Conservation (phyloP, 1,140 invertebrate genomes). For the Listronotus oregonensis region DNA sequence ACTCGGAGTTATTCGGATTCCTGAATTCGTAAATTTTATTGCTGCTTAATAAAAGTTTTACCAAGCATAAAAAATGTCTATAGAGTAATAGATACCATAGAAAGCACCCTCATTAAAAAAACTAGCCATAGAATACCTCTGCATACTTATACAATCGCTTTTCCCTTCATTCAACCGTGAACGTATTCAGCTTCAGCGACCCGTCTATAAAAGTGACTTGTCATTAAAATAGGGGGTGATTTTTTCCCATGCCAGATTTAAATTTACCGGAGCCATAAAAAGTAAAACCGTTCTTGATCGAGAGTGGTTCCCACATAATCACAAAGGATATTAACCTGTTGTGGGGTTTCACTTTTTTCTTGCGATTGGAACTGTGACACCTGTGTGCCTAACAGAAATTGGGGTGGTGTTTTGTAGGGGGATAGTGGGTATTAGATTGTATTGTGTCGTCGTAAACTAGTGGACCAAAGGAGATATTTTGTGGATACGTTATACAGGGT, state of each 20-base stretch:
- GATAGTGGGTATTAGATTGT: neutral
- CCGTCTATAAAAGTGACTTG: conserved; percentile 17
- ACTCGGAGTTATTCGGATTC: too few relatives aligned
- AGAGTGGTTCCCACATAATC: conserved; percentile 49
- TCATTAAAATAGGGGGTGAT: conserved; percentile 19
- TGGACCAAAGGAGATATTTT: too few relatives aligned
- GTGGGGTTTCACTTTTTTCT: conserved; percentile 39
- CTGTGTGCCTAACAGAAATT: conserved; percentile 30
- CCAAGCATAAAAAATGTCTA: too few relatives aligned
- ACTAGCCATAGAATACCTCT: neutral
- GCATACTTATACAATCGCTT: conserved; percentile 18
- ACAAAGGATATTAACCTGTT: conserved; percentile 52
- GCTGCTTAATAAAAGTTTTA: too few relatives aligned
- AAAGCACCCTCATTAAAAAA: conserved; percentile 17
- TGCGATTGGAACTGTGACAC: conserved; percentile 32
- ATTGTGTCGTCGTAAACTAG: too few relatives aligned
- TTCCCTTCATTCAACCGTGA: conserved; percentile 6
- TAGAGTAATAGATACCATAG: neutral
- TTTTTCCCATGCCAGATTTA: conserved; percentile 33
- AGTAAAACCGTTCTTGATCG: conserved; percentile 31
- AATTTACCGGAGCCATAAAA: conserved; percentile 37
- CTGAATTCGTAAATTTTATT: too few relatives aligned
- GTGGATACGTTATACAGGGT: too few relatives aligned
- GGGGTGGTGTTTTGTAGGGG: conserved; percentile 7
- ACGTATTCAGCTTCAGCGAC: conserved; percentile 15